phyloP scores from a whole-genome alignment of 2,888 invertebrate species.

The Sinotaia quadrata region DNA sequence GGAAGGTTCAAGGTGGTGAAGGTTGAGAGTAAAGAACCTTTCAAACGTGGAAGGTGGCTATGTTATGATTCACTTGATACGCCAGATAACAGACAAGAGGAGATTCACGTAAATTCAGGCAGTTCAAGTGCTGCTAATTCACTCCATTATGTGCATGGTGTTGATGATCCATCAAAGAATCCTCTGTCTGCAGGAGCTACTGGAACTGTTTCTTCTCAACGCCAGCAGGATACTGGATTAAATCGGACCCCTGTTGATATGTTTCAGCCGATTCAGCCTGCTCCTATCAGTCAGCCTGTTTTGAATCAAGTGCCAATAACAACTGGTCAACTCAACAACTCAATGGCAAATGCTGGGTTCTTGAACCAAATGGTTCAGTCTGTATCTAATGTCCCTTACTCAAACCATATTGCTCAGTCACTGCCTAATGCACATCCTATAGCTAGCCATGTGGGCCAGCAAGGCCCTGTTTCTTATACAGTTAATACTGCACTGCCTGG shows the following conservation, averaged over 20 bases:
- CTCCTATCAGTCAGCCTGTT: slow-evolving; percentile 43
- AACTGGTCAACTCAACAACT: slow-evolving; percentile 3
- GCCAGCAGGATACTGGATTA: slow-evolving; percentile 32
- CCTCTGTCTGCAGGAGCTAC: slow-evolving; percentile 55
- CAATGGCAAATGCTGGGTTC: slow-evolving; percentile 7
- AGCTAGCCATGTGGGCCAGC: neutral
- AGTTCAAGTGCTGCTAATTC: slow-evolving; percentile 70
- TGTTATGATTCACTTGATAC: slow-evolving; percentile 95
- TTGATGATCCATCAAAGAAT: slow-evolving; percentile 69
- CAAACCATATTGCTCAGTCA: slow-evolving; percentile 22
- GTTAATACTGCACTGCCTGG: slow-evolving; percentile 15
- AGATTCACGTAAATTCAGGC: slow-evolving; percentile 52
- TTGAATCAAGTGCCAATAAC: slow-evolving; percentile 13
- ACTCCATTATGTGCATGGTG: slow-evolving; percentile 67
- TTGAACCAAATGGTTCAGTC: slow-evolving; percentile 21
- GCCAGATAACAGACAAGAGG: slow-evolving; percentile 70
- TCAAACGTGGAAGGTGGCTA: slow-evolving; percentile 92
- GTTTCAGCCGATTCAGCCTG: slow-evolving; percentile 56
- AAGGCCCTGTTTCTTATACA: slow-evolving; percentile 2
- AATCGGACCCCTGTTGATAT: slow-evolving; percentile 38
- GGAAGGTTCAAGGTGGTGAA: slow-evolving; percentile 92
- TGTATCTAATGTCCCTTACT: slow-evolving; percentile 3
- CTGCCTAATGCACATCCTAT: neutral
- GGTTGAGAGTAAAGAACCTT: slow-evolving; percentile 95
- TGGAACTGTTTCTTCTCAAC: slow-evolving; percentile 41